Conservation (phyloP, 2,797 vertebrate species). For the Darevskia mixta region DNA sequence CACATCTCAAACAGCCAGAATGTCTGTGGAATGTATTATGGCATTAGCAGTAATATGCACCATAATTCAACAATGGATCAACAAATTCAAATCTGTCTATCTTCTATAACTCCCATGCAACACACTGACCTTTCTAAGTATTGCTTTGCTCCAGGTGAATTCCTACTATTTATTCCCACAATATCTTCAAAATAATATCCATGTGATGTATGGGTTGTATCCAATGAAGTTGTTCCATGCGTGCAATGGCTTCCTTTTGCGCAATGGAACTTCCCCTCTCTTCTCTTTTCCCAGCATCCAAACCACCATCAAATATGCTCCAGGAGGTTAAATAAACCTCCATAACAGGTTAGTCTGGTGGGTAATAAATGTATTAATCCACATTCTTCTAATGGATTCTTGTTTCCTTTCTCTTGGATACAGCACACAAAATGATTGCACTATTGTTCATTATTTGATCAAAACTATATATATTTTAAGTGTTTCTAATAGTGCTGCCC, state of each 20-base stretch:
- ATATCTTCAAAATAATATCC: not conserved
- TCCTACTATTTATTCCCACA: conserved; percentile 25
- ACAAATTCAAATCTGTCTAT: not conserved
- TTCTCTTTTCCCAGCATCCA: no score
- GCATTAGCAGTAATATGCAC: not conserved
- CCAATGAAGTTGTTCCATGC: no score
- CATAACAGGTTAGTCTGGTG: not conserved
- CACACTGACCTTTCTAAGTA: conserved; percentile 39
- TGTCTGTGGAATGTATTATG: not conserved
- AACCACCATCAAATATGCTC: no score
- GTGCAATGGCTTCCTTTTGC: no score
- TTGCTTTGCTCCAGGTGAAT: conserved; percentile 40
- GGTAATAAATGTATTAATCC: conserved; percentile 15
- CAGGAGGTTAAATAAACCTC: no score
- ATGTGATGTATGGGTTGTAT: not conserved
- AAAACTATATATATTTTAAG: not conserved
- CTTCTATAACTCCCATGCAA: conserved; percentile 38
- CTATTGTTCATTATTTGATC: conserved; percentile 9
- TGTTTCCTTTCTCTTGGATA: conserved; percentile 12
- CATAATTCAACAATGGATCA: not conserved
- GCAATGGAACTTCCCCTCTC: no score
- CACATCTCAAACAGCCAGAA: not conserved
- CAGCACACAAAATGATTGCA: not conserved
- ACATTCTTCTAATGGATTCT: conserved; percentile 21
- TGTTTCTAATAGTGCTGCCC: not conserved